Evolutionary conservation across 35 echinoderm and acorn worm genomes (phyloP), one percentile per base, ranked within the genome.

Genomic region (Ophiothrix spiculata): DNA sequence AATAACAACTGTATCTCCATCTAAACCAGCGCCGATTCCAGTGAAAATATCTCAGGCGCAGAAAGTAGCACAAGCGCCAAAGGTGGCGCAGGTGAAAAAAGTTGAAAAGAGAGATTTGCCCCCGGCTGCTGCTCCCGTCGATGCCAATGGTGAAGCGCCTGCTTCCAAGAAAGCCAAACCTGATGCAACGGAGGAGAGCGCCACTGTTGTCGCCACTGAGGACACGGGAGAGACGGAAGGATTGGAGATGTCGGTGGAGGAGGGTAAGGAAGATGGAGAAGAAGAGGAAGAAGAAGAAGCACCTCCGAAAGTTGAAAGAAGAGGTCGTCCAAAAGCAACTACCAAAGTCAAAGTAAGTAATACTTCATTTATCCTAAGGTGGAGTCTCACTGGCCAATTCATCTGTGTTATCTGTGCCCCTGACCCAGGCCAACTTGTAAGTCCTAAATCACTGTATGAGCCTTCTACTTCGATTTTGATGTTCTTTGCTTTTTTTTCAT

Each of bases 211-310:
- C n/a, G 60, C 40, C 1, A 25, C 32, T 15, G 75, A 85, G 23
- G 25, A 69, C 16, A 69, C 17, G 60, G 60, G 29, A n/a, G 25
- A 74, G 32, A 77, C 85, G 33, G 83, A 91, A 37, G 83, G 42
- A 73, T 41, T 74, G 0, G 19, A 36, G 17, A 84, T 79, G 76
- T 69, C 42, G 42, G 42, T 19, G 19, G 19, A 49, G 42, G 19
- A 85, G 74, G 64, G 38, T 74, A 60, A 85, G 39, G 73, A 40
- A 81, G 49, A 82, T 56, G 28, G 79, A 87, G 31, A 84, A 94
- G 64, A 90, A 40, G 56, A 69, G 64, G 0, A 33, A 32, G 12
- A 83, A 78, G 75, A 81, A 64, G 81, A 36, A 69, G 35, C 46
- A 36, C 37, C 81, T 64, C 81, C 81, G 69, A 1, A 38, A n/a